A percentile compares a stretch with the other conserved stretches of the same genome.
Conservation (phyloP, 1,140 invertebrate genomes). For the Lysiphlebus fabarum region DNA sequence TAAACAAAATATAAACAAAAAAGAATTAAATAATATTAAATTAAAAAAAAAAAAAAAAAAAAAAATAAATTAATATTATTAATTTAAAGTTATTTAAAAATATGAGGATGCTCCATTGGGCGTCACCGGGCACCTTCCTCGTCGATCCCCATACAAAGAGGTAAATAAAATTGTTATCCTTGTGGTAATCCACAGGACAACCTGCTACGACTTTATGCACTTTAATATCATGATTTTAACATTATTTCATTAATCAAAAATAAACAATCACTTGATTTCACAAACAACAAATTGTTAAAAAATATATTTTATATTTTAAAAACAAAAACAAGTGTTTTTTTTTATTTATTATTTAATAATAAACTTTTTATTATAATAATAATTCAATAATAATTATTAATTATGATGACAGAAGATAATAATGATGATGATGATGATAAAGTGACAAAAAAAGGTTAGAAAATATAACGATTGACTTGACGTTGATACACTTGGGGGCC, state of each 20-base stretch:
- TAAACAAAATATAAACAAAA: too few species aligned
- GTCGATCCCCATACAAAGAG: conserved; percentile 23
- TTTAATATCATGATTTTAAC: conserved; percentile 6
- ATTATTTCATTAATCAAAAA: conserved; percentile 15
- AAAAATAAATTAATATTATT: conserved; percentile 4
- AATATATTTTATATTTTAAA: too few species aligned
- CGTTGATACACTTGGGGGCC: too few species aligned
- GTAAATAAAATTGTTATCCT: too few species aligned
- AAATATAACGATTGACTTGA: conserved; percentile 49
- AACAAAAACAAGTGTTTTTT: too few species aligned
- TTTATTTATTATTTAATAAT: too few species aligned
- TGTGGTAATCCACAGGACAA: too few species aligned
- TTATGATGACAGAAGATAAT: conserved; percentile 11
- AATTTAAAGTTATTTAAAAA: conserved; percentile 4
- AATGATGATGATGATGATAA: conserved; percentile 16
- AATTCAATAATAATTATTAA: too few species aligned
- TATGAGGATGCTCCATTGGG: conserved; percentile 27
- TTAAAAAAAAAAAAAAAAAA: background rate
- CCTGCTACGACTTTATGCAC: too few species aligned
- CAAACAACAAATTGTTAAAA: too few species aligned
- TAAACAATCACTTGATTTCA: background rate
- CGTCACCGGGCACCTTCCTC: conserved; percentile 18
- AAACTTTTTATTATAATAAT: too few species aligned
- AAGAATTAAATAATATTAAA: background rate
- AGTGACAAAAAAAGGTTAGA: conserved; percentile 41